Percentiles rank a stretch among this genome's conserved stretches.
Evolutionary conservation across 2,888 invertebrate genomes (phyloP).

Genomic region (Resseliella maxima): DNA sequence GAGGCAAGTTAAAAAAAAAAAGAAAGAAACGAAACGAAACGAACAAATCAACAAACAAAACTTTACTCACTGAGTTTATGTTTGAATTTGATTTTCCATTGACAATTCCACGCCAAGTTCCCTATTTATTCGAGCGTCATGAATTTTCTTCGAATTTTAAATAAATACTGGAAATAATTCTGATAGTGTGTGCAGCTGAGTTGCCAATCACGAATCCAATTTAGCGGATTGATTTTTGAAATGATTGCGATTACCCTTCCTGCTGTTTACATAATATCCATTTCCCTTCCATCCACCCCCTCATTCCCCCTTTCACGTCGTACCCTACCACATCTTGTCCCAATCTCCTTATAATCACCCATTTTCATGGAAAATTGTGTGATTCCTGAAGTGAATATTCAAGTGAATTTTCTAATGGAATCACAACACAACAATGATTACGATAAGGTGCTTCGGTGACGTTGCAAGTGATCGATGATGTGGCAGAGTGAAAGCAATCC

Average conservation of each 20-base stretch:
- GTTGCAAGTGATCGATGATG: slow-evolving; percentile 48
- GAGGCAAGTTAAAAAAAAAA: not conserved
- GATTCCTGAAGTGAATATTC: slow-evolving; percentile 29
- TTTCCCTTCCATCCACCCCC: not conserved
- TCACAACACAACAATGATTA: slow-evolving; percentile 43
- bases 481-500: not conserved
- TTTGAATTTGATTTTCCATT: slow-evolving; percentile 48
- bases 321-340: not conserved
- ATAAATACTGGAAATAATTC: slow-evolving; percentile 17
- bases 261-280: not conserved
- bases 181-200: slow-evolving; percentile 18
- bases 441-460: slow-evolving; percentile 26
- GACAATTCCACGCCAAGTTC: slow-evolving; percentile 43
- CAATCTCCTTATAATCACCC: not conserved
- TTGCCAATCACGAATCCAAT: slow-evolving; percentile 48
- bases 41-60: slow-evolving; percentile 26
- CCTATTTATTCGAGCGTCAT: not conserved
- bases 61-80: slow-evolving; percentile 41
- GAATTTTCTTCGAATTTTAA: slow-evolving; percentile 10
- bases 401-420: slow-evolving; percentile 43
- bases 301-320: not conserved
- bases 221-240: slow-evolving; percentile 41
- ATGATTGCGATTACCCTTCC: slow-evolving; percentile 36
- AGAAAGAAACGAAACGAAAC: not conserved
- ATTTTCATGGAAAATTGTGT: slow-evolving; percentile 32